Conservation (phyloP, 2,888 invertebrate species). For the Acanthopleura granulata region DNA sequence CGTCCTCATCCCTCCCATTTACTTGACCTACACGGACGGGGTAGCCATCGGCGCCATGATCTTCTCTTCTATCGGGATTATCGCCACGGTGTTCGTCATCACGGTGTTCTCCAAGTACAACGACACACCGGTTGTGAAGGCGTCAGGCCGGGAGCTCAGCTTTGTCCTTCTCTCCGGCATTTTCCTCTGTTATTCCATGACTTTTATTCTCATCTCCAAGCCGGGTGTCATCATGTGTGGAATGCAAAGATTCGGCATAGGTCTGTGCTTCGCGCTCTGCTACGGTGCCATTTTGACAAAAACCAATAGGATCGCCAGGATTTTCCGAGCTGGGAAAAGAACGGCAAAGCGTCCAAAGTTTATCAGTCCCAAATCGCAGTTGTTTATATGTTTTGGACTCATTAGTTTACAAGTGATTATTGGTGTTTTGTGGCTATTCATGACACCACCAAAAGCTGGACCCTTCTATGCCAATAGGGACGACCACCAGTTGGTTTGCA, state of each 20-base stretch:
- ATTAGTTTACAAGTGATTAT: slow-evolving; percentile 75
- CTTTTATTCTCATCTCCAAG: slow-evolving; percentile 67
- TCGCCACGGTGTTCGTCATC: slow-evolving; percentile 63
- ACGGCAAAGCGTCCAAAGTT: slow-evolving; percentile 69
- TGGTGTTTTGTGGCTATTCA: slow-evolving; percentile 92
- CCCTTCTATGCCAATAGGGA: slow-evolving; percentile 92
- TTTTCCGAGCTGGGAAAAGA: slow-evolving; percentile 69
- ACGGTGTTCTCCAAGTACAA: slow-evolving; percentile 66
- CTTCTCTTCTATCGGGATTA: slow-evolving; percentile 68
- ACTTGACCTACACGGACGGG: slow-evolving; percentile 77
- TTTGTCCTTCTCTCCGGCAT: slow-evolving; percentile 69
- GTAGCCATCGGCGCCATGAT: slow-evolving; percentile 96
- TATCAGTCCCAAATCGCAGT: slow-evolving; percentile 71
- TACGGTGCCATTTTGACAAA: slow-evolving; percentile 71
- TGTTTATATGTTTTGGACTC: slow-evolving; percentile 68
- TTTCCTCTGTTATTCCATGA: slow-evolving; percentile 67
- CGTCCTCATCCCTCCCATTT: slow-evolving; percentile 72
- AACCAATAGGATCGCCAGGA: slow-evolving; percentile 69
- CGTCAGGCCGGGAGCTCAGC: slow-evolving; percentile 70
- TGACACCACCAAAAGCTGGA: slow-evolving; percentile 89
- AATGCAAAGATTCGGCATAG: slow-evolving; percentile 68
- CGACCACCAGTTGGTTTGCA: slow-evolving; percentile 91
- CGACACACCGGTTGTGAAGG: slow-evolving; percentile 70
- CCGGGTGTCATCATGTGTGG: slow-evolving; percentile 68
- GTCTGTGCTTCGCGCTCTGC: slow-evolving; percentile 69